Base-by-base conservation (phyloP, 1,140 invertebrate genomes). In the Pseudomyrmex flavicornis region DNA sequence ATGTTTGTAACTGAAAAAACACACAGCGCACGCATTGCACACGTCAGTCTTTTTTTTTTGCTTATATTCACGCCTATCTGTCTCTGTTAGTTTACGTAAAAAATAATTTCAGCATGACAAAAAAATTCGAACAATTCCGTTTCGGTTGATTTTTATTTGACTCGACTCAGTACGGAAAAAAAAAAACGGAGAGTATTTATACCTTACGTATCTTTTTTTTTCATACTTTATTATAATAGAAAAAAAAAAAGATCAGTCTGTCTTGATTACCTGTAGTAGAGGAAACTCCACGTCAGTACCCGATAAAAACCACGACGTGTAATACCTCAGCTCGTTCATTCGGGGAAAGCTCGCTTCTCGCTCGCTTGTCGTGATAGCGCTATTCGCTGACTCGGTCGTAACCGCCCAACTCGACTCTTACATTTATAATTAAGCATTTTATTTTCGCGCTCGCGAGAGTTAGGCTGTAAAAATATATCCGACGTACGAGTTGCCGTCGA, bases 361-460 rank as follows among this genome's bases (percentile, higher is more conserved):
- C 59, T 59, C 7, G 59, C 48, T n/a, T 9, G 13, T 66, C n/a
- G 66, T 26, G 26, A 59, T 70, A 35, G n/a, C 20, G 54, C 15
- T 48, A 59, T 59, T 80, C 66, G 66, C 54, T 54, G 22, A 15
- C 35, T 35, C 20, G 22, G 54, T 59, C 52, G 44, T 59, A 70
- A 70, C 46, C 54, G 48, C 59, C 59, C 66, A 72, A 50, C 66
- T 80, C 56, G 56, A 12, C 66, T 80, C n/a, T 80, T 80, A 80
- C 54, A 72, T 72, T 70, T 70, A 72, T 80, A 80, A 80, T 80
- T 80, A 80, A 72, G 56, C 76, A 80, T 80, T 80, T 80, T 80
- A 80, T 70, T 80, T 72, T 54, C 54, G 66, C 44, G 54, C 61
- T 70, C 76, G 5, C 66, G 44, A 26, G 66, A 70, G 76, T n/a